A percentile compares a stretch with the other conserved stretches of the same genome.
Evolutionary conservation across 2,888 invertebrate species (phyloP).

Genomic region (Zaprionus lineosus): DNA sequence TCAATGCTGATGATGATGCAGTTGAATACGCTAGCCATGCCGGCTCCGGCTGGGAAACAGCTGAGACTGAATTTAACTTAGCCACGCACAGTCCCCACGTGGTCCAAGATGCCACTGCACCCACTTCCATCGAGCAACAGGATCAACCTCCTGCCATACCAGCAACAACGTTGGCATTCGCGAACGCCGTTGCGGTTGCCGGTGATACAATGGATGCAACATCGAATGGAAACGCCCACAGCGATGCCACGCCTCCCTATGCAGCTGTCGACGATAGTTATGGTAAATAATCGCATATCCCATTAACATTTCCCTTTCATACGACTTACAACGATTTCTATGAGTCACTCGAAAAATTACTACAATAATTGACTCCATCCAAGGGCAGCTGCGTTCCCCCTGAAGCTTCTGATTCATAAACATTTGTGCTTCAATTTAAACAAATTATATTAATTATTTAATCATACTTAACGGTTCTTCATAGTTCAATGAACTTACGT

Average conservation of each 20-base stretch:
- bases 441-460: too few species aligned
- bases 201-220: constrained; percentile 50
- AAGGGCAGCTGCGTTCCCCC: too few species aligned
- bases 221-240: constrained; percentile 21
- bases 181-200: constrained; percentile 66
- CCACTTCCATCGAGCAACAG: constrained; percentile 79
- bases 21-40: constrained; percentile 13
- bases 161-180: constrained; percentile 76
- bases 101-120: constrained; percentile 55
- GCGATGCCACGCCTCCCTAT: constrained; percentile 78
- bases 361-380: background rate
- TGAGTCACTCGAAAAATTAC: background rate
- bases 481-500: too few species aligned
- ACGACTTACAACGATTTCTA: background rate
- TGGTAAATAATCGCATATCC: constrained; percentile 65
- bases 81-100: constrained; percentile 46
- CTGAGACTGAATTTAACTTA: constrained; percentile 69
- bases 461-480: too few species aligned
- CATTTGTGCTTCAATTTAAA: too few species aligned
- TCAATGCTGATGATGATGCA: constrained; percentile 31
- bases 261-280: constrained; percentile 79
- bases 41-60: constrained; percentile 65
- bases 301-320: background rate
- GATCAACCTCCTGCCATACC: constrained; percentile 77
- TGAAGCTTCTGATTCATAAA: too few species aligned